Evolutionary conservation across 1,140 invertebrate genomes (phyloP), one percentile per base, ranked within the genome.

Genomic region (Philotrypesis tridentata): DNA sequence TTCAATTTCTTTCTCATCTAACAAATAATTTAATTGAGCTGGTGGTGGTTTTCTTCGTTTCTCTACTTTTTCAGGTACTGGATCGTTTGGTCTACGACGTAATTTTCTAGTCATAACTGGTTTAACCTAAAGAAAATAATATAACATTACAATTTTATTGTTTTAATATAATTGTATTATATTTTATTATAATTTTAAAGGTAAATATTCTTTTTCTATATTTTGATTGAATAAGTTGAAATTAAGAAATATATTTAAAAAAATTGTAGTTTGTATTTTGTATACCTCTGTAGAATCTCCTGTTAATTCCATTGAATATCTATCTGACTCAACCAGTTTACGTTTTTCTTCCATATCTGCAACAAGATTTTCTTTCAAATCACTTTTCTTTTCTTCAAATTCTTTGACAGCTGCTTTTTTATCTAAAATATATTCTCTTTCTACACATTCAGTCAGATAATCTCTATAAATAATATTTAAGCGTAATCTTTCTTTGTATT

Each of bases 341-440:
- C 96, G 94, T 87, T 98, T 98, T 83, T 99, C 98, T 89, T 99
- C 98, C 89, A 99, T 95, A 89, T 99, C 98, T 48, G 95, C 94
- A 14, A 99, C 93, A 21, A 99, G 89, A 92, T 95, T 97, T 89
- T 99, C 98, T 87, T 96, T 95, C 14, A 99, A 91, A 89, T 99
- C 98, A 84, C 96, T 93, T 89, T 98, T 98, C 89, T 99, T 98
- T 85, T 99, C 97, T 90, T 99, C 97, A 93, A 97, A 98, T 87
- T 99, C 98, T 90, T 97, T 96, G 0, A 94, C 95, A 4, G 97
- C 96, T 33, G 95, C 95, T 90, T 96, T 96, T 89, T 97, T 97
- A 89, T 99, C 98, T 43, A 94, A 93, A 82, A 96, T 92, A 88
- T 96, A 99, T 86, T 99, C 98, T 82, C 94, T 93, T 87, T 99